phyloP scores from a whole-genome alignment of 2,113 vertebrate species.

The Aramus guarauna region DNA sequence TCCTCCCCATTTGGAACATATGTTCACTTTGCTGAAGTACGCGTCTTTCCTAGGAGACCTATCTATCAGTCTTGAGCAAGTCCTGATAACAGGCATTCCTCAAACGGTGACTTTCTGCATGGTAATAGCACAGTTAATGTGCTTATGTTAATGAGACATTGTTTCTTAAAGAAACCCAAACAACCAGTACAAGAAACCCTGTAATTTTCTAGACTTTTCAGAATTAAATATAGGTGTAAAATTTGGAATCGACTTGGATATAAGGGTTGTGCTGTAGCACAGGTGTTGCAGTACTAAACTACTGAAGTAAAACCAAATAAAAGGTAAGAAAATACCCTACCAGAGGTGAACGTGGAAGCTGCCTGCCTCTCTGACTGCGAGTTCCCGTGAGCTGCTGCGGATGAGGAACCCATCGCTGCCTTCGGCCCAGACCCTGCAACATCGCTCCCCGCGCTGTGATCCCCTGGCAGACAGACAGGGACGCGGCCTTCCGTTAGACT shows the following conservation, averaged over 20 bases:
- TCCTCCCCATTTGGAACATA: background rate
- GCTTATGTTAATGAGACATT: background rate
- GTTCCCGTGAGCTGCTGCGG: rapidly evolving
- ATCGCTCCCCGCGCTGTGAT: background rate
- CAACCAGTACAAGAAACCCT: background rate
- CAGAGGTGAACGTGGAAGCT: background rate
- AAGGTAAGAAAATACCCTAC: background rate
- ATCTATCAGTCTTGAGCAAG: background rate
- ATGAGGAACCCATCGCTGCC: background rate
- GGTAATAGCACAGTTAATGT: background rate
- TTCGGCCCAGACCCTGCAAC: rapidly evolving
- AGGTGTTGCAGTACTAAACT: background rate
- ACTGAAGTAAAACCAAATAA: background rate
- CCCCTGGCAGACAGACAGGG: background rate
- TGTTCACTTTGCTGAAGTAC: background rate
- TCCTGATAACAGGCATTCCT: background rate
- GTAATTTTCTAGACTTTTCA: background rate
- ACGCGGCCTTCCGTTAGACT: background rate
- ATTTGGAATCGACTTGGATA: background rate
- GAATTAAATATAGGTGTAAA: background rate
- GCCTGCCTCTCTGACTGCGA: background rate
- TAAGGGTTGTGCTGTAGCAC: background rate
- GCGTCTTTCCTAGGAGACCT: background rate
- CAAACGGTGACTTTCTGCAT: background rate
- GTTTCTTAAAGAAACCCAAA: background rate